Evolutionary conservation across 2,888 invertebrate species (phyloP), one percentile per base, ranked within the genome.

Genomic region (Ctena decussata): DNA sequence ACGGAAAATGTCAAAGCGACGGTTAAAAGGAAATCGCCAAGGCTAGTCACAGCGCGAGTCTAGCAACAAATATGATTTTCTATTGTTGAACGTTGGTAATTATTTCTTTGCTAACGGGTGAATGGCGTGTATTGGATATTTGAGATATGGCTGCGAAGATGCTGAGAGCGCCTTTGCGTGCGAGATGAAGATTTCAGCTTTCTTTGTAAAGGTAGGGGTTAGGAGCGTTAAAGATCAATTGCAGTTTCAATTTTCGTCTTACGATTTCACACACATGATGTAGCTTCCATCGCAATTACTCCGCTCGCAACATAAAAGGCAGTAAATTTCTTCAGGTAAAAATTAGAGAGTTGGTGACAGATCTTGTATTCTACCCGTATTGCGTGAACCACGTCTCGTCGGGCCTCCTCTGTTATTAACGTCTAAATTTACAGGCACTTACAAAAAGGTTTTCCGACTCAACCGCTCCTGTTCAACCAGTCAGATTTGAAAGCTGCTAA

Each of bases 111-210:
- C 84, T 84, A 86, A 84, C 86, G 84, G 79, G 69, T 79, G 35
- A 78, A 86, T 86, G 79, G 86, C 86, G 86, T 86, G 86, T 78
- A 75, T 30, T 37, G 32, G 57, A 73, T 57, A 71, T 72, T 57
- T 79, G 65, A 72, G 79, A 72, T 60, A 73, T 60, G 73, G n/a
- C 70, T 72, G 71, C 44, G 30, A 30, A 72, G 79, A 57, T 53
- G 53, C 57, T 37, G 57, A 79, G 72, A 39, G 79, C 79, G 18
- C 44, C 44, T 53, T 79, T 41, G 79, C 79, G 79, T 79, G 79
- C 44, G 70, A 32, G 72, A 49, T 21, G 57, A 77, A 44, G 32
- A 69, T 69, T 46, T 35, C 27, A 41, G 60, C 69, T 35, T 46
- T 44, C 69, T 44, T 69, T 46, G 0, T 11, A 69, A 37, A 77